These are phyloP conservation scores for Archips crataeganus DNA, from an alignment of 2,888 invertebrate species.

Conservation along the genomic window DNA sequence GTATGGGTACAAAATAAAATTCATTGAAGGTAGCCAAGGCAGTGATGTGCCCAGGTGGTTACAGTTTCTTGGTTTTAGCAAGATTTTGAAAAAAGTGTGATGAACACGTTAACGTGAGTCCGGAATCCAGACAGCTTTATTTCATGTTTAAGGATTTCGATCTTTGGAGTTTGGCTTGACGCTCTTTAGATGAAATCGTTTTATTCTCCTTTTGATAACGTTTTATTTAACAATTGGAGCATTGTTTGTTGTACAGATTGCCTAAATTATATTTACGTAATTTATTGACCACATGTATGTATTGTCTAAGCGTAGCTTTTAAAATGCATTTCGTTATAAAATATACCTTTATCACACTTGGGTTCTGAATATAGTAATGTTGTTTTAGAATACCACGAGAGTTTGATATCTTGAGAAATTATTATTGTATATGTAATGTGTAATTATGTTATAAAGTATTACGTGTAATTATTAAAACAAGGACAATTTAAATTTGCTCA, in stretches of 20 bases:
- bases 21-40: not conserved
- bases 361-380: slow-evolving; percentile 75
- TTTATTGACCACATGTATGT: slow-evolving; percentile 78
- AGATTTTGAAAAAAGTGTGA: slow-evolving; percentile 9
- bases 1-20: too few relatives aligned
- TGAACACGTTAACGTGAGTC: slow-evolving; percentile 31
- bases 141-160: slow-evolving; percentile 69
- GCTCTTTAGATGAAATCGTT: not conserved
- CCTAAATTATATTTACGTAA: slow-evolving; percentile 85
- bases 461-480: slow-evolving; percentile 85
- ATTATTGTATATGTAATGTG: slow-evolving; percentile 84
- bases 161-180: slow-evolving; percentile 30
- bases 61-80: not conserved
- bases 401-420: slow-evolving; percentile 83
- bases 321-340: slow-evolving; percentile 80
- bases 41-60: too few relatives aligned
- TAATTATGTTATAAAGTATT: slow-evolving; percentile 86
- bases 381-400: slow-evolving; percentile 78
- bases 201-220: slow-evolving; percentile 40
- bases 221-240: slow-evolving; percentile 47
- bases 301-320: slow-evolving; percentile 72
- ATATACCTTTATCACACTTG: slow-evolving; percentile 74
- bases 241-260: slow-evolving; percentile 76
- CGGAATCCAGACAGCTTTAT: slow-evolving; percentile 78
- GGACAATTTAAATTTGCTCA: slow-evolving; percentile 75